phyloP scores from a whole-genome alignment of 1,140 invertebrate genomes.

The Notospermus geniculatus region DNA sequence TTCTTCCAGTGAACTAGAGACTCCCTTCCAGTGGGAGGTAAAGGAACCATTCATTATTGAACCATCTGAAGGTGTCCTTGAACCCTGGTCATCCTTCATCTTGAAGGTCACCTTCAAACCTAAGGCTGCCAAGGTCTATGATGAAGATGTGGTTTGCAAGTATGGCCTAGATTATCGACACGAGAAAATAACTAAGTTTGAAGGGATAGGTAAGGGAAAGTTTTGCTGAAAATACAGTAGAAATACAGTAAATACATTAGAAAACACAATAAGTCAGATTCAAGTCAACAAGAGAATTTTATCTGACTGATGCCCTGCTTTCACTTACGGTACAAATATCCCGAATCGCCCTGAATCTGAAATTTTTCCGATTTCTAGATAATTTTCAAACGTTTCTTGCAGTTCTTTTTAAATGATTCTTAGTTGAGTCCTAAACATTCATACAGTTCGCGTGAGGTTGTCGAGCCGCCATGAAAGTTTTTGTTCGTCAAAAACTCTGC shows the following conservation, averaged over 20 bases:
- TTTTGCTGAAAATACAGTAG: too few species aligned
- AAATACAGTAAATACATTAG: too few species aligned
- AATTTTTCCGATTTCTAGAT: too few species aligned
- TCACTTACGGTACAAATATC: too few species aligned
- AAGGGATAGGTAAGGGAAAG: slow-evolving; percentile 46
- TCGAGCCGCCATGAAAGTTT: too few species aligned
- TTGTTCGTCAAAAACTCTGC: too few species aligned
- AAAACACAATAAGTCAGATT: neutral
- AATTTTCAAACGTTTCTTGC: too few species aligned
- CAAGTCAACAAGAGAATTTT: too few species aligned
- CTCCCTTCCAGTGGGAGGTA: slow-evolving; percentile 44
- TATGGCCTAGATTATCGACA: slow-evolving; percentile 39
- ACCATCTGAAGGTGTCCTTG: slow-evolving; percentile 38
- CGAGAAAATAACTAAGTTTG: slow-evolving; percentile 30
- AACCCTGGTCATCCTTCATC: slow-evolving; percentile 28
- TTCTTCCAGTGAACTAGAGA: slow-evolving; percentile 47
- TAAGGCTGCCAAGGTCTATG: slow-evolving; percentile 50
- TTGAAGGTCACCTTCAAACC: slow-evolving; percentile 50
- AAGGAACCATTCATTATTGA: slow-evolving; percentile 48
- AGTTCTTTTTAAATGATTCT: too few species aligned
- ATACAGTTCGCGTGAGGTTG: too few species aligned
- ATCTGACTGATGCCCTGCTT: neutral
- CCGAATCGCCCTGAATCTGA: too few species aligned
- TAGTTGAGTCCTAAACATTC: too few species aligned
- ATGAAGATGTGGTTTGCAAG: slow-evolving; percentile 42